Conservation (phyloP, 2,797 vertebrate genomes). For the Poecilia picta region DNA sequence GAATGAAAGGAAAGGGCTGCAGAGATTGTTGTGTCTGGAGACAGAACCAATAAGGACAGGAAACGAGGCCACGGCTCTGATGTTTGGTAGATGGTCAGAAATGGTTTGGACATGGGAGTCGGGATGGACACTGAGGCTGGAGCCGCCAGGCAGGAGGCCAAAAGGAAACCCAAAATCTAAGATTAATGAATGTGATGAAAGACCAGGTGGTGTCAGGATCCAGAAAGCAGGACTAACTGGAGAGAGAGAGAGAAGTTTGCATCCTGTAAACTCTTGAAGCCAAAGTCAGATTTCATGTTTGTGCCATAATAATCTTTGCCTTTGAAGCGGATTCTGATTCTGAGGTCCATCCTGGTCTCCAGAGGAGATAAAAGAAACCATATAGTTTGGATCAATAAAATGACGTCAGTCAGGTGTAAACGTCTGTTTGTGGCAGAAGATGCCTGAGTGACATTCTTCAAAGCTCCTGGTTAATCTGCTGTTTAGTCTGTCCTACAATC, state of each 20-base stretch:
- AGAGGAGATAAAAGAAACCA: background rate
- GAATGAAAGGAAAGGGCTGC: too few relatives aligned
- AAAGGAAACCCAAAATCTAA: too few relatives aligned
- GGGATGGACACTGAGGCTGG: too few relatives aligned
- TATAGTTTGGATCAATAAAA: background rate
- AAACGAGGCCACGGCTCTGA: too few relatives aligned
- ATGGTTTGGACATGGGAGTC: too few relatives aligned
- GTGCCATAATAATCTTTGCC: background rate
- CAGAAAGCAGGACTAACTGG: background rate
- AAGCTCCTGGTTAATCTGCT: slow-evolving; percentile 45
- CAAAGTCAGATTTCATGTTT: background rate
- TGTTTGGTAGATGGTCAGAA: too few relatives aligned
- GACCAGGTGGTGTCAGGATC: too few relatives aligned
- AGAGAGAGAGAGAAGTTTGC: background rate
- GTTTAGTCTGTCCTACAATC: slow-evolving; percentile 48
- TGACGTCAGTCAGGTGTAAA: background rate
- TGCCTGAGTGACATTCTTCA: slow-evolving; percentile 28
- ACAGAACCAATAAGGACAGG: too few relatives aligned
- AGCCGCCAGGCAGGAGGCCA: too few relatives aligned
- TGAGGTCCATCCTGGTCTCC: background rate
- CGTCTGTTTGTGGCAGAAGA: slow-evolving; percentile 17
- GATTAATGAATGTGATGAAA: too few relatives aligned
- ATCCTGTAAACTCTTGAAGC: background rate
- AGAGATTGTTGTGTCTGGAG: too few relatives aligned
- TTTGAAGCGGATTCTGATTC: background rate